Evolutionary conservation across 37 sponge, comb jelly and placozoan species (phyloP).

Genomic region (Beroe ovata): DNA sequence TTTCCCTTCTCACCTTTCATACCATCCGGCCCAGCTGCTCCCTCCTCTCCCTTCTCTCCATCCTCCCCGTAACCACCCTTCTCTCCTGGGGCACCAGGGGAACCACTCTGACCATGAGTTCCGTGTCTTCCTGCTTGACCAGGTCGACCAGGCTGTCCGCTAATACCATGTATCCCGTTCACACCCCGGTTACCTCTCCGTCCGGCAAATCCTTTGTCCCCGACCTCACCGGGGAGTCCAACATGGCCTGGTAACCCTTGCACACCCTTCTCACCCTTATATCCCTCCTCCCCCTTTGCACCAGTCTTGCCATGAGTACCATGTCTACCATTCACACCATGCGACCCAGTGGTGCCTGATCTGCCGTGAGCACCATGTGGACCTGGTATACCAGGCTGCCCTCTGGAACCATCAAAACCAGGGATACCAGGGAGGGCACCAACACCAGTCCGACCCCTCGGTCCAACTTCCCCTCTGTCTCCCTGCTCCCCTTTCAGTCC

Average conservation of each 20-base stretch:
- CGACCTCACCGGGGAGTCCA: background rate
- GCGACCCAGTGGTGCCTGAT: background rate
- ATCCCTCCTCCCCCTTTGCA: background rate
- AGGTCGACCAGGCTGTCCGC: background rate
- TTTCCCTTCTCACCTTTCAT: slow-evolving; percentile 32
- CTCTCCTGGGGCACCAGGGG: background rate
- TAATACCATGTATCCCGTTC: slow-evolving; percentile 6
- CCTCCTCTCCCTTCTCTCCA: slow-evolving; percentile 38
- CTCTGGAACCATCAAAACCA: background rate
- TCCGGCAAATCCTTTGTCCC: background rate
- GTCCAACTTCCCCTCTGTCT: background rate
- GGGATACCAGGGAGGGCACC: background rate
- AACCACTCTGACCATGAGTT: background rate
- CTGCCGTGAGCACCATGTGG: background rate
- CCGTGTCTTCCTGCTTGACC: slow-evolving; percentile 66
- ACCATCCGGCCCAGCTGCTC: slow-evolving; percentile 23
- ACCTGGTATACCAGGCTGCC: background rate
- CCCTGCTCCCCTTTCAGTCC: slow-evolving; percentile 22
- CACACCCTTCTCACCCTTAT: slow-evolving; percentile 6
- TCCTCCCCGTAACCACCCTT: background rate
- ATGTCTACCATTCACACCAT: background rate
- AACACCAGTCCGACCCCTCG: background rate
- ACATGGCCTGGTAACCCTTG: slow-evolving; percentile 40
- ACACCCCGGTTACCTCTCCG: background rate
- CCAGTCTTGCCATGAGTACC: slow-evolving; percentile 28